Percentiles rank a stretch among this genome's conserved stretches.
Evolutionary conservation across 2,888 invertebrate species (phyloP).

Genomic region (Mesorhabditis sp.): DNA sequence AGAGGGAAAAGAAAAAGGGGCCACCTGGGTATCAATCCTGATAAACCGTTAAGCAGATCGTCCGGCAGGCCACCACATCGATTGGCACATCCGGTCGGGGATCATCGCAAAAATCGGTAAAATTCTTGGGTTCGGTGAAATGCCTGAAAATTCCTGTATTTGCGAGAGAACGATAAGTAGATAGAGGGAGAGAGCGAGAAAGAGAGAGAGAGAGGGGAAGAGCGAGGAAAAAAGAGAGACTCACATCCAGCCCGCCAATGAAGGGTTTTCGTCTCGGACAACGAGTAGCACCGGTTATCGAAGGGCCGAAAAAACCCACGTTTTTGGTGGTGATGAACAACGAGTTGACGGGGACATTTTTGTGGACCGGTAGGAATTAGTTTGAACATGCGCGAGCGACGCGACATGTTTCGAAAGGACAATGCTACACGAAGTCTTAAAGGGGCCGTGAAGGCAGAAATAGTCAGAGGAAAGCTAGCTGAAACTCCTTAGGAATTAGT

Average conservation of each 20-base stretch:
- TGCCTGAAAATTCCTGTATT: slow-evolving; percentile 26
- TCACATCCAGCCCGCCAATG: slow-evolving; percentile 37
- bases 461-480: background rate
- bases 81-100: slow-evolving; percentile 32
- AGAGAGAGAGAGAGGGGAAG: background rate
- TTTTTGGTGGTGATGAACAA: no score
- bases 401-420: background rate
- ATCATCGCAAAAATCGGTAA: slow-evolving; percentile 51
- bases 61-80: slow-evolving; percentile 43
- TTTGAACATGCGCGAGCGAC: background rate
- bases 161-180: background rate
- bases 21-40: no score
- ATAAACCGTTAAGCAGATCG: slow-evolving; percentile 54
- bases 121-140: slow-evolving; percentile 53
- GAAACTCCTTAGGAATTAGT: background rate
- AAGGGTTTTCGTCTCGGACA: slow-evolving; percentile 50
- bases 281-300: slow-evolving; percentile 49
- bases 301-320: background rate
- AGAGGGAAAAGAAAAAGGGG: background rate
- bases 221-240: background rate
- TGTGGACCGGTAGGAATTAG: background rate
- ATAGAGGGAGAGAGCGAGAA: background rate
- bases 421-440: no score
- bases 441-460: no score
- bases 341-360: background rate